Conservation (phyloP, 2,797 vertebrate species). For the Xyrichtys novacula region DNA sequence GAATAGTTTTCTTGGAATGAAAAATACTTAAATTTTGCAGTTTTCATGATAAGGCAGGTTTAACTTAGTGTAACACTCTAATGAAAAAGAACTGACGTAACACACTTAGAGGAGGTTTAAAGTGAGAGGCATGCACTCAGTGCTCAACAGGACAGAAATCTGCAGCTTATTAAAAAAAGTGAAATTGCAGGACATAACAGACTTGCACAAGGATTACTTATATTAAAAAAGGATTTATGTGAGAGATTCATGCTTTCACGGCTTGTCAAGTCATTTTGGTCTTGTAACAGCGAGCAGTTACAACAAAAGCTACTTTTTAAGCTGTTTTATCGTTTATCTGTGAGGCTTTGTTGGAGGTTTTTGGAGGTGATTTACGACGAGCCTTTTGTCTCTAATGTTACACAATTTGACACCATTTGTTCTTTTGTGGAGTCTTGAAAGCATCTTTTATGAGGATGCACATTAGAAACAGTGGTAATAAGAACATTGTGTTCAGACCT, state of each 20-base stretch:
- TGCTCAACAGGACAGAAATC: constrained; percentile 23
- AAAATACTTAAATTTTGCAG: not conserved
- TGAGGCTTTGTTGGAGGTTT: constrained; percentile 31
- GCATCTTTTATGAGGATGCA: constrained; percentile 27
- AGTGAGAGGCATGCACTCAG: constrained; percentile 21
- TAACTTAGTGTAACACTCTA: not conserved
- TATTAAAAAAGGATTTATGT: constrained; percentile 15
- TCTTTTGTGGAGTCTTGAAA: constrained; percentile 25
- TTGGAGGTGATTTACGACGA: constrained; percentile 24
- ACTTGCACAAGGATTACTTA: constrained; percentile 13
- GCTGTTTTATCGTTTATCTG: constrained; percentile 24
- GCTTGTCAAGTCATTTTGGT: constrained; percentile 20
- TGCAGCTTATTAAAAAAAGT: constrained; percentile 20
- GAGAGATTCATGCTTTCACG: constrained; percentile 15
- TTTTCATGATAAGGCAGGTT: not conserved
- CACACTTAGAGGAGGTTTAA: constrained; percentile 14
- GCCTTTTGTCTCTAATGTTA: constrained; percentile 45
- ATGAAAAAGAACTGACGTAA: not conserved
- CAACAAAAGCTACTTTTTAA: constrained; percentile 34
- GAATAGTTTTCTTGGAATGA: too few species aligned
- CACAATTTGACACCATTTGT: constrained; percentile 39
- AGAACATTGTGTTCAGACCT: constrained; percentile 49
- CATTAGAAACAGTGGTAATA: constrained; percentile 36
- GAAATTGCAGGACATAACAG: constrained; percentile 13
- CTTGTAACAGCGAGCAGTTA: constrained; percentile 10